Conservation (phyloP, 2,113 vertebrate genomes). For the Tragelaphus strepsiceros region DNA sequence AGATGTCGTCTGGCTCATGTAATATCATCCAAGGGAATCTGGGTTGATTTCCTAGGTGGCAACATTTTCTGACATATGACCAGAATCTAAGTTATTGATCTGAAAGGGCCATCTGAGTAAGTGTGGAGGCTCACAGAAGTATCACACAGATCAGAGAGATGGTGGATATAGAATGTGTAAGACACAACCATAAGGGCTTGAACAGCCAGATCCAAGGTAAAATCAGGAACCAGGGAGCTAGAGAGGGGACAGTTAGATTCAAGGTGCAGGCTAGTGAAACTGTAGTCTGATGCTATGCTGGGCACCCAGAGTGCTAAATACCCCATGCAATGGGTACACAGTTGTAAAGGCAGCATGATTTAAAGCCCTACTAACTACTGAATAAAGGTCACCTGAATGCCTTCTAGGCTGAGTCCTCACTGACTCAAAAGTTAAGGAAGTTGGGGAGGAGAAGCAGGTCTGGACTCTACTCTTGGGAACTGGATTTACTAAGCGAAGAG, state of each 20-base stretch:
- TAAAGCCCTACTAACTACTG: background rate
- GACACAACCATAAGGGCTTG: background rate
- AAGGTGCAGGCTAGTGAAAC: background rate
- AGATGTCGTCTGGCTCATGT: background rate
- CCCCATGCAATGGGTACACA: background rate
- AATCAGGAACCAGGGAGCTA: background rate
- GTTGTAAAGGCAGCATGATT: background rate
- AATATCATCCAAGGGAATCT: background rate
- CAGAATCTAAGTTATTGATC: background rate
- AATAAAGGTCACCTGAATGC: background rate
- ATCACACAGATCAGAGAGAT: background rate
- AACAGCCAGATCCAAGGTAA: background rate
- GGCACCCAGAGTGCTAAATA: background rate
- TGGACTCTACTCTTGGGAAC: background rate
- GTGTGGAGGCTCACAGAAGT: background rate
- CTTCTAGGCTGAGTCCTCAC: background rate
- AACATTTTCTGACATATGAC: background rate
- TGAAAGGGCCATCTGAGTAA: background rate
- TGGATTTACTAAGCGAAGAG: background rate
- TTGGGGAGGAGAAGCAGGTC: background rate
- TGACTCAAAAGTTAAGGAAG: background rate
- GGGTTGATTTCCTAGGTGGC: background rate
- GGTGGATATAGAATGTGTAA: background rate
- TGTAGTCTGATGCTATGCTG: background rate
- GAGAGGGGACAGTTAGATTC: background rate